phyloP scores from a whole-genome alignment of 2,113 vertebrate genomes.

The Cnemophilus loriae region DNA sequence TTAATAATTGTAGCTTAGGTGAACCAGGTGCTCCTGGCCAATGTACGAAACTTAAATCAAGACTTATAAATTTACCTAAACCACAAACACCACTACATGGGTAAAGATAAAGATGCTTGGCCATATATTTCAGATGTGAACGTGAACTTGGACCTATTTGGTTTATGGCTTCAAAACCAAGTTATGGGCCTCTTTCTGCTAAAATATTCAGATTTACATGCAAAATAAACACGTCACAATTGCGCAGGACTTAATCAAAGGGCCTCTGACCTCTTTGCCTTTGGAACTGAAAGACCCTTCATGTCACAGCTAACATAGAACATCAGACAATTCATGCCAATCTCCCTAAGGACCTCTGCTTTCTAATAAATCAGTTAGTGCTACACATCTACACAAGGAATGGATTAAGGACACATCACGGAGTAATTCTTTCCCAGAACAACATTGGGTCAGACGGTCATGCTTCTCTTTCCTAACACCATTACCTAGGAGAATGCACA shows the following conservation, averaged over 20 bases:
- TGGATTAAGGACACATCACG: not conserved
- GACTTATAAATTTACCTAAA: not conserved
- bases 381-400: conserved; percentile 4
- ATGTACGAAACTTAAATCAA: not conserved
- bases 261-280: not conserved
- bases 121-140: not conserved
- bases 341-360: not conserved
- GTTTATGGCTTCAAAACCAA: not conserved
- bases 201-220: not conserved
- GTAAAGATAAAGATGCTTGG: not conserved
- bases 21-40: not conserved
- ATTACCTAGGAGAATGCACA: not conserved
- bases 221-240: not conserved
- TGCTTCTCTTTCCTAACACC: not conserved
- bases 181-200: not conserved
- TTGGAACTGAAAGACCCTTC: not conserved
- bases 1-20: not conserved
- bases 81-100: not conserved
- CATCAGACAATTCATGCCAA: not conserved
- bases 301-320: not conserved
- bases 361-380: not conserved
- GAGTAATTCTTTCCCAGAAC: not conserved
- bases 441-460: not conserved
- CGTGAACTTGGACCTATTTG: not conserved
- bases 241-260: not conserved